These are phyloP conservation scores for Ceratina australensis DNA, from an alignment of 1,140 invertebrate species.

Conservation along the genomic window DNA sequence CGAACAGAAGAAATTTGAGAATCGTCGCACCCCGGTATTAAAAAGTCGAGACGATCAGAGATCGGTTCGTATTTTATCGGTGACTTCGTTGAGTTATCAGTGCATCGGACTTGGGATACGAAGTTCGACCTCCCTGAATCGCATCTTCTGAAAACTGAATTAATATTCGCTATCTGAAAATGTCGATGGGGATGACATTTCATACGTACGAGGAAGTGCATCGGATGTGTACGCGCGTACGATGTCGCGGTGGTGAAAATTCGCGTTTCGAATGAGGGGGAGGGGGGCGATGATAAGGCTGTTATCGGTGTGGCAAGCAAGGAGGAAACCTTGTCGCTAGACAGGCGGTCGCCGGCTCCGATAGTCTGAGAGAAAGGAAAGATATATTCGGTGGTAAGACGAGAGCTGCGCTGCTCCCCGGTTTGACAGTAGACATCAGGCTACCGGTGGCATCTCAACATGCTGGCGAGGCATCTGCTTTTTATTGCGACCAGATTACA, in stretches of 20 bases:
- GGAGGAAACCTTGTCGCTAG: slow-evolving; percentile 68
- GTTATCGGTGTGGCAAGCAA: slow-evolving; percentile 45
- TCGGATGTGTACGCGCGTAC: slow-evolving; percentile 12
- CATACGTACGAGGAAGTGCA: background rate
- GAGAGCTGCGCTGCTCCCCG: slow-evolving; percentile 23
- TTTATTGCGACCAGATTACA: slow-evolving; percentile 74
- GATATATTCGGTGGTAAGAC: slow-evolving; percentile 36
- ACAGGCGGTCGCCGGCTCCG: slow-evolving; percentile 71
- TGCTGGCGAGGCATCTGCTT: slow-evolving; percentile 76
- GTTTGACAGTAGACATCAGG: slow-evolving; percentile 21
- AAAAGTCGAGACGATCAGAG: no score
- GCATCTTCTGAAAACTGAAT: background rate
- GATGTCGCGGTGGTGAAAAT: slow-evolving; percentile 14
- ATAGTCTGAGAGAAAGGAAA: slow-evolving; percentile 41
- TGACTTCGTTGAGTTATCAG: no score
- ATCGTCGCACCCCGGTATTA: no score
- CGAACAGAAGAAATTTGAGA: no score
- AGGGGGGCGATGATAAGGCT: slow-evolving; percentile 48
- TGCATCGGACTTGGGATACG: no score
- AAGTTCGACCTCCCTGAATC: no score
- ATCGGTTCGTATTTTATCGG: no score
- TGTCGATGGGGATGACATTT: background rate
- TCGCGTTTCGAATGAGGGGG: slow-evolving; percentile 32
- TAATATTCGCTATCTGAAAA: background rate
- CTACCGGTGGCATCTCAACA: slow-evolving; percentile 48